These are phyloP conservation scores for Cyanocitta stelleri DNA, from an alignment of 2,113 vertebrate genomes.

Conservation along the genomic window DNA sequence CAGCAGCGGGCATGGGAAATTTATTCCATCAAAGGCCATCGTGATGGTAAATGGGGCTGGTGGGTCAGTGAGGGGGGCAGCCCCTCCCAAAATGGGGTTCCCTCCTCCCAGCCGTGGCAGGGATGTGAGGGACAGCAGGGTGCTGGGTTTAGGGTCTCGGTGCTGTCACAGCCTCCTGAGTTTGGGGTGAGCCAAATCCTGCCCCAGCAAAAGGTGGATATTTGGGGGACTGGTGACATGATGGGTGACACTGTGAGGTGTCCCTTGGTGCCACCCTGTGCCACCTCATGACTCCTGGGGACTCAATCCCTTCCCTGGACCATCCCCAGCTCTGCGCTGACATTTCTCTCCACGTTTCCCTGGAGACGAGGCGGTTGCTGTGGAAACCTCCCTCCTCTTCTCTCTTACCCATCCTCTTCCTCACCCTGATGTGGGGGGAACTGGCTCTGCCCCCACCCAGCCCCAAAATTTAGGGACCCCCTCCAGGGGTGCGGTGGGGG, in stretches of 20 bases:
- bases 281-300: neutral
- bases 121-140: fast-evolving
- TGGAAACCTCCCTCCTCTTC: slow-evolving; percentile 63
- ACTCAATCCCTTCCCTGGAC: neutral
- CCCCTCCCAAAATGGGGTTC: neutral
- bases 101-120: fast-evolving
- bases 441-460: neutral
- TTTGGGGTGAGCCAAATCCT: neutral
- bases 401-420: slow-evolving; percentile 42
- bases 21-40: slow-evolving; percentile 14
- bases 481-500: fast-evolving
- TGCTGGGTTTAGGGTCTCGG: neutral
- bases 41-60: neutral
- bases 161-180: neutral
- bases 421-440: neutral
- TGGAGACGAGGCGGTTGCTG: slow-evolving; percentile 68
- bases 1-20: neutral
- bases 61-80: neutral
- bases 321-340: neutral
- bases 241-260: neutral
- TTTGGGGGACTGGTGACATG: neutral
- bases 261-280: neutral
- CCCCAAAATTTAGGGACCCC: neutral
- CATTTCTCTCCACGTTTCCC: slow-evolving; percentile 49
- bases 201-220: fast-evolving